These are phyloP conservation scores for Mactromeris polynyma DNA, from an alignment of 2,888 invertebrate species.

Conservation along the genomic window DNA sequence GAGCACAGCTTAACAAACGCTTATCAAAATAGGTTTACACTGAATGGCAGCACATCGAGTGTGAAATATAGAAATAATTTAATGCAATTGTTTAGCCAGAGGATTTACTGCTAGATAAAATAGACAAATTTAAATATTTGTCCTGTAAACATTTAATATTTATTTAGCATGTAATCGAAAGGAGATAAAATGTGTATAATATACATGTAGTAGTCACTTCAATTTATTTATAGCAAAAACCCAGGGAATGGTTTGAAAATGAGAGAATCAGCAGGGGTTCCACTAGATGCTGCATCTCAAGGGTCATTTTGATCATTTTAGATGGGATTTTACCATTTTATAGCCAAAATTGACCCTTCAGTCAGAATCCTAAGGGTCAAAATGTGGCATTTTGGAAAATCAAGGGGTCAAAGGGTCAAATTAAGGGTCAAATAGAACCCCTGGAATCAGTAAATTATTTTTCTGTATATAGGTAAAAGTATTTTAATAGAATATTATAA, in stretches of 20 bases:
- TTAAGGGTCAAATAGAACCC: too few species aligned
- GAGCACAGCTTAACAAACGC: neutral
- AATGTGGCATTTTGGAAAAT: too few species aligned
- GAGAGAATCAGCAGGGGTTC: neutral
- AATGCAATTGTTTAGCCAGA: constrained; percentile 1
- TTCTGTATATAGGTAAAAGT: too few species aligned
- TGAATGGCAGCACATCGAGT: neutral
- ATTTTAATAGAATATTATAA: too few species aligned
- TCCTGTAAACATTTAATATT: constrained; percentile 9
- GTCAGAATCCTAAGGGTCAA: too few species aligned
- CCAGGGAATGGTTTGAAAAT: neutral
- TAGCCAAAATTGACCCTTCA: too few species aligned
- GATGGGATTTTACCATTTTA: too few species aligned
- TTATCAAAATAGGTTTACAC: neutral
- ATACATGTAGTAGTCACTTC: neutral
- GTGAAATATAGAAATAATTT: constrained; percentile 15
- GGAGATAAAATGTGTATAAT: neutral
- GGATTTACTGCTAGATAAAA: constrained; percentile 5
- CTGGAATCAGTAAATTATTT: too few species aligned
- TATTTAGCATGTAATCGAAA: constrained; percentile 9
- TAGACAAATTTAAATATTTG: constrained; percentile 3
- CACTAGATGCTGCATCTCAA: too few species aligned
- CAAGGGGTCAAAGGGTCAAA: too few species aligned
- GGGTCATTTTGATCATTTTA: too few species aligned
- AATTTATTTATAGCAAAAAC: neutral